Base-by-base conservation (phyloP, 1,140 invertebrate species). In the Sweltsa coloradensis region DNA sequence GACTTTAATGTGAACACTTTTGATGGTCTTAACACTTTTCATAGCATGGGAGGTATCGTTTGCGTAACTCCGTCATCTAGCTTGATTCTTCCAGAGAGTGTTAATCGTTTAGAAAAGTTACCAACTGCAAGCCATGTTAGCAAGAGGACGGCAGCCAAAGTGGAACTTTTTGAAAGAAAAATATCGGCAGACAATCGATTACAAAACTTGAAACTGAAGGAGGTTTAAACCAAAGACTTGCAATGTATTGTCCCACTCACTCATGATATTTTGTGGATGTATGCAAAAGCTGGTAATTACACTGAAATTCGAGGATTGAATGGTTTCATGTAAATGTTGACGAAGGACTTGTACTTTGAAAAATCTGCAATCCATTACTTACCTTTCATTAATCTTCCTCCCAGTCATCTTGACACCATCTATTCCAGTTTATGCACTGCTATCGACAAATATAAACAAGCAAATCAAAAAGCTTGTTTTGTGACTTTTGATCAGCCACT, bases 401-500 rank as follows among this genome's bases (percentile, higher is more conserved):
- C 51, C 14, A 51, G 39, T 42, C 36, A 59, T 36, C 41, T 52
- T 23, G 51, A 53, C 42, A 57, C 56, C 37, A 50, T 59, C 43
- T 52, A 48, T 27, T 53, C 57, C 21, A 43, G 50, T 23, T 42
- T 57, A 18, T 41, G 47, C 9, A 27, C 37, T 50, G 51, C 47
- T 23, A 23, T 45, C 16, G 27, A 52, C 21, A 49, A 53, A 41
- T 18, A 18, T 21, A 48, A 51, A 42, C 1, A 21, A 27, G 14
- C 40, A 18, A n/a, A 45, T 9, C 57, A 60, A 53, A 56, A 47
- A 27, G 54, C 49, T 6, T 51, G 47, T 46, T 46, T 64, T 18
- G 55, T 64, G 0, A 65, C 59, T 19, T 64, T 61, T 53, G 59
- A 61, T 46, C 60, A 60, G 41, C 59, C 60, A 6, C 52, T 63